Percentiles rank a stretch among this genome's conserved stretches.
Conservation (phyloP, 2,113 vertebrate genomes). For the Pao palembangensis region DNA sequence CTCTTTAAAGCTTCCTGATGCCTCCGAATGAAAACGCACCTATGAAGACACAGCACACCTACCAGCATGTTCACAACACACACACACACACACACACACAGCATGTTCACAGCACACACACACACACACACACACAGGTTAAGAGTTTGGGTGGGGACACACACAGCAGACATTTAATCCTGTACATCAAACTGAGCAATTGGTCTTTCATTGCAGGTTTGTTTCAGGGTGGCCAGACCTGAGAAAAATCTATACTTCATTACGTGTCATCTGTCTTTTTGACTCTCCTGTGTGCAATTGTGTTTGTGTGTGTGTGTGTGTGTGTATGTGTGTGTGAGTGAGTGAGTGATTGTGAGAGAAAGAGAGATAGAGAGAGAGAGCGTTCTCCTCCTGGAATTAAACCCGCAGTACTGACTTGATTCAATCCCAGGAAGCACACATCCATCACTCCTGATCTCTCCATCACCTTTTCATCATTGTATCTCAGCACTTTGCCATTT, state of each 20-base stretch:
- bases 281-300: slow-evolving; percentile 2
- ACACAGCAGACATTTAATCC: too few relatives aligned
- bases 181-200: too few relatives aligned
- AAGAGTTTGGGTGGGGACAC: neutral
- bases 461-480: slow-evolving; percentile 40
- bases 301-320: slow-evolving; percentile 11
- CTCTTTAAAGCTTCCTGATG: neutral
- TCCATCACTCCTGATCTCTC: slow-evolving; percentile 49
- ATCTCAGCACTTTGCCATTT: slow-evolving; percentile 24
- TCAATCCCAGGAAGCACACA: slow-evolving; percentile 42
- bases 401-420: slow-evolving; percentile 30
- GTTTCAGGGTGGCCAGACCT: slow-evolving; percentile 62
- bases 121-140: slow-evolving; percentile 13
- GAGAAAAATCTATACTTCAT: slow-evolving; percentile 72
- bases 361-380: neutral
- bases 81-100: slow-evolving; percentile 15
- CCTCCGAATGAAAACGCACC: neutral
- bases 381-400: slow-evolving; percentile 43
- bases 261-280: slow-evolving; percentile 19
- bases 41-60: neutral
- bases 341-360: neutral
- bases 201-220: slow-evolving; percentile 69
- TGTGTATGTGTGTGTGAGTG: slow-evolving; percentile 21
- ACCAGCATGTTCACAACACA: neutral
- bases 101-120: neutral